A percentile compares a stretch with the other conserved stretches of the same genome.
phyloP scores from a whole-genome alignment of 2,113 vertebrate species.

The Microcebus murinus region DNA sequence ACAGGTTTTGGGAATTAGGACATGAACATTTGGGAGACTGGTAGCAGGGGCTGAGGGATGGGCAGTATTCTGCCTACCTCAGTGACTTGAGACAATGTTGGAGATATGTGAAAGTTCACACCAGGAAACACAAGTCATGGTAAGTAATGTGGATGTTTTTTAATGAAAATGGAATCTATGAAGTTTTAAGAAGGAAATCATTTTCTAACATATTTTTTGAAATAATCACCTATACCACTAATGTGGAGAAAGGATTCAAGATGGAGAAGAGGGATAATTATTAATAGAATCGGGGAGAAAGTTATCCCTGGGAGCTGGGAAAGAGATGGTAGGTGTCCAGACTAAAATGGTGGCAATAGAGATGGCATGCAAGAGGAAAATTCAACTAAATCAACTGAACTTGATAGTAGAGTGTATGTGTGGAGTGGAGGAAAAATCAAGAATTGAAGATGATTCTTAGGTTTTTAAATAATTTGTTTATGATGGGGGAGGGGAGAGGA shows the following conservation, averaged over 20 bases:
- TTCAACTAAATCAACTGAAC: background rate
- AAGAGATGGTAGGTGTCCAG: background rate
- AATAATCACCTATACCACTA: background rate
- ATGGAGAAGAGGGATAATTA: background rate
- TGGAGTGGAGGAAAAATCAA: background rate
- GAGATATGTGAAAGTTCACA: background rate
- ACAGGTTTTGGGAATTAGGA: background rate
- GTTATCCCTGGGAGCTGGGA: background rate
- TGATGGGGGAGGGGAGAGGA: background rate
- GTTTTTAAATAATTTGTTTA: background rate
- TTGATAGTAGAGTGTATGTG: background rate
- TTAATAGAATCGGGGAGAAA: background rate
- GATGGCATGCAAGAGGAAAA: background rate
- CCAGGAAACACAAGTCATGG: background rate
- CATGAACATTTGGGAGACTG: background rate
- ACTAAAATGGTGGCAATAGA: background rate
- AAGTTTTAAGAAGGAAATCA: background rate
- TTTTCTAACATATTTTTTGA: background rate
- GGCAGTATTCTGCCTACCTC: background rate
- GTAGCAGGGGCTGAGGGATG: rapidly evolving
- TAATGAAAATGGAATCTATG: background rate
- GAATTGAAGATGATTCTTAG: background rate
- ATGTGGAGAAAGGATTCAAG: background rate
- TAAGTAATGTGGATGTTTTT: background rate
- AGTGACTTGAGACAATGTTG: background rate